These are phyloP conservation scores for Lethocerus indicus DNA, from an alignment of 1,140 invertebrate species.

Conservation along the genomic window DNA sequence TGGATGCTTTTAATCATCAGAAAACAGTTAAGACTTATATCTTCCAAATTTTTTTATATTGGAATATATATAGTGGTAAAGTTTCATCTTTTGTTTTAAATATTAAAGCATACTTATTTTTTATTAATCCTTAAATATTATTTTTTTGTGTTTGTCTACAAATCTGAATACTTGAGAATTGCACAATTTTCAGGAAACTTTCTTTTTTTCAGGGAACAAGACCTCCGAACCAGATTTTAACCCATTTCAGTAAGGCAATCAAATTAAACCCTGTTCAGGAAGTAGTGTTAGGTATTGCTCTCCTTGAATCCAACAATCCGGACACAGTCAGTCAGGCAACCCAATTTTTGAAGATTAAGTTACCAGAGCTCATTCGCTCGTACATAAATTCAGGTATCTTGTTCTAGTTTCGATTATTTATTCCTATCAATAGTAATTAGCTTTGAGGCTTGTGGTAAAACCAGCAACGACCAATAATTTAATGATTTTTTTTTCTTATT, in stretches of 20 bases:
- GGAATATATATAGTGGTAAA: too few relatives aligned
- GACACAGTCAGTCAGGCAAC: slow-evolving; percentile 54
- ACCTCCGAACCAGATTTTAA: slow-evolving; percentile 57
- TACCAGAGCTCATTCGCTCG: slow-evolving; percentile 68
- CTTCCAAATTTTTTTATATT: too few relatives aligned
- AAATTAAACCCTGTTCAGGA: slow-evolving; percentile 73
- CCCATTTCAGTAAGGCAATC: slow-evolving; percentile 64
- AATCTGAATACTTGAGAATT: too few relatives aligned
- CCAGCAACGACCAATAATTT: too few relatives aligned
- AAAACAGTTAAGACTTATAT: too few relatives aligned
- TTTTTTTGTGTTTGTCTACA: not conserved
- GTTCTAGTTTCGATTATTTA: not conserved
- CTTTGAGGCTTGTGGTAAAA: not conserved
- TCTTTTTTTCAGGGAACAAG: slow-evolving; percentile 26
- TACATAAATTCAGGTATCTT: slow-evolving; percentile 54
- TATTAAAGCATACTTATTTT: slow-evolving; percentile 1
- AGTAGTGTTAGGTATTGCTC: slow-evolving; percentile 68
- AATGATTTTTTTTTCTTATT: slow-evolving; percentile 5
- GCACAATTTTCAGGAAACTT: not conserved
- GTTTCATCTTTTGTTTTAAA: not conserved
- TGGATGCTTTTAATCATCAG: too few relatives aligned
- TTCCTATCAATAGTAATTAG: not conserved
- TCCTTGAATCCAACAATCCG: slow-evolving; percentile 57
- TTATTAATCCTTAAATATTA: not conserved
- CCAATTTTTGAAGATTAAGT: slow-evolving; percentile 60